phyloP scores from a whole-genome alignment of 2,888 invertebrate genomes.

The Harpalus rufipes region DNA sequence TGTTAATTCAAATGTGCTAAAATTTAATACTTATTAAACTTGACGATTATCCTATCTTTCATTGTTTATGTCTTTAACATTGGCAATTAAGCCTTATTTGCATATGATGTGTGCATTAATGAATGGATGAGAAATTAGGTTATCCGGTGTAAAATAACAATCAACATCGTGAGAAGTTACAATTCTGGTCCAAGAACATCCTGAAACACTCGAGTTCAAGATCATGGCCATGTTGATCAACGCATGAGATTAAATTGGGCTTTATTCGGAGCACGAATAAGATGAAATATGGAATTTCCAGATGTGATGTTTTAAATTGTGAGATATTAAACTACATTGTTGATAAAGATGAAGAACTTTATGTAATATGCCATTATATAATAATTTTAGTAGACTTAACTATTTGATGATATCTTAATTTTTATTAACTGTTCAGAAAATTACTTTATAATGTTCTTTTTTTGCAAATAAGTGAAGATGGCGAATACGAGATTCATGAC shows the following conservation, averaged over 20 bases:
- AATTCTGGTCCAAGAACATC: background rate
- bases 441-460: background rate
- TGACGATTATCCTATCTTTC: too few species aligned
- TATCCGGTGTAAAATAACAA: slow-evolving; percentile 7
- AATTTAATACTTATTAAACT: too few species aligned
- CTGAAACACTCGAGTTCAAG: slow-evolving; percentile 6
- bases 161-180: slow-evolving; percentile 10
- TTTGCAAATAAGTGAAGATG: background rate
- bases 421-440: background rate
- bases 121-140: slow-evolving; percentile 3
- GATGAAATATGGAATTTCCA: background rate
- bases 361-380: background rate
- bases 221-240: background rate
- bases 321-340: background rate
- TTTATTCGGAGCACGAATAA: background rate
- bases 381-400: background rate
- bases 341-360: background rate
- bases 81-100: slow-evolving; percentile 2
- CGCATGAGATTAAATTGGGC: background rate
- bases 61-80: background rate
- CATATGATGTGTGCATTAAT: slow-evolving; percentile 5
- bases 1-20: too few species aligned
- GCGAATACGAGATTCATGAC: too few species aligned
- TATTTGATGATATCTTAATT: background rate
- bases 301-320: background rate